These are phyloP conservation scores for Stichodactyla mertensii DNA, from an alignment of 64 coral and sea anemone genomes.

Conservation along the genomic window DNA sequence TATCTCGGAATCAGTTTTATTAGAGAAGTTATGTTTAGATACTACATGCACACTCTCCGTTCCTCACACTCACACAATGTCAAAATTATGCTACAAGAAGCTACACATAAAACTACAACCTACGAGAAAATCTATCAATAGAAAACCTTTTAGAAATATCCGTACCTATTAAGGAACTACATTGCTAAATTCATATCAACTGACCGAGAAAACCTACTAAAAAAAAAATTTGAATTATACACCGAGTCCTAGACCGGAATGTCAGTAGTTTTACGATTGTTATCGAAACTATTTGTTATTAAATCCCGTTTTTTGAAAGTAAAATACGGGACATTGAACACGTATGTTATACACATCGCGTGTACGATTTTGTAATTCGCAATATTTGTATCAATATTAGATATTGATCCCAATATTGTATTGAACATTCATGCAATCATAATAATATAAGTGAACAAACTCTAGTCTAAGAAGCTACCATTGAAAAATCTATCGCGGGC, in stretches of 20 bases:
- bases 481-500: neutral
- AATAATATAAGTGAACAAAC: neutral
- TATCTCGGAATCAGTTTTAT: no score
- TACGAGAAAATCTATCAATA: no score
- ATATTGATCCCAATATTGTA: neutral
- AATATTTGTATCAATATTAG: neutral
- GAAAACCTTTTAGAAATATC: no score
- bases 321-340: neutral
- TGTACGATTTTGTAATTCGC: neutral
- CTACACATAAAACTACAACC: no score
- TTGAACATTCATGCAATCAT: neutral
- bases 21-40: no score
- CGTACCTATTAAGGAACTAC: no score
- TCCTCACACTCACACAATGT: no score
- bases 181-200: no score
- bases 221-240: neutral
- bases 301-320: neutral
- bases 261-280: neutral
- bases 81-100: no score
- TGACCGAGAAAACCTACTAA: no score
- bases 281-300: neutral
- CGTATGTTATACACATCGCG: neutral
- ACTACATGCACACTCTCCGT: no score
- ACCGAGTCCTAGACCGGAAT: no score
- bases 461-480: constrained; percentile 8